A percentile compares a stretch with the other conserved stretches of the same genome.
Conservation (phyloP, 2,113 vertebrate genomes). For the Phrynosoma blainvillii region DNA sequence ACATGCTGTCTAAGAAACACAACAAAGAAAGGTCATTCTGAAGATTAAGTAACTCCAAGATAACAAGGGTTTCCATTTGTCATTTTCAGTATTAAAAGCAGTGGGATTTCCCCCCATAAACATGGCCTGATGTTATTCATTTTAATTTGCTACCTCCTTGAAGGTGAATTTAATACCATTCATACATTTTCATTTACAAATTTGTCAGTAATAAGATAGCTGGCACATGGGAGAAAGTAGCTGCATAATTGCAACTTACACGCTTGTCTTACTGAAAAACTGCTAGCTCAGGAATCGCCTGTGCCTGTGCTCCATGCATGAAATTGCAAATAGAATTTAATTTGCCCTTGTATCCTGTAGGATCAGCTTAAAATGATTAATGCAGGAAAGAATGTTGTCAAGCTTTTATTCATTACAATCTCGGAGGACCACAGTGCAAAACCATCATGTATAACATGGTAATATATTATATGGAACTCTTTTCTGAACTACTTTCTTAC, state of each 20-base stretch:
- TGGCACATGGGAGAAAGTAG: slow-evolving; percentile 70
- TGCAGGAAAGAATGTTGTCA: slow-evolving; percentile 69
- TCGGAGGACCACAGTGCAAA: slow-evolving; percentile 60
- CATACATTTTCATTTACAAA: slow-evolving; percentile 75
- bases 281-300: slow-evolving; percentile 68
- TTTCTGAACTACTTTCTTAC: slow-evolving; percentile 38
- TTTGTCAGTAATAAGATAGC: slow-evolving; percentile 72
- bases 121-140: slow-evolving; percentile 16
- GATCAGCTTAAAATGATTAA: slow-evolving; percentile 81
- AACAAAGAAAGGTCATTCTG: neutral
- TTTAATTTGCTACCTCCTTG: slow-evolving; percentile 65
- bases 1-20: neutral
- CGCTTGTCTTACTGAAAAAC: slow-evolving; percentile 83
- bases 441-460: slow-evolving; percentile 50
- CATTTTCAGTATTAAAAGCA: slow-evolving; percentile 28
- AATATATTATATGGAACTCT: slow-evolving; percentile 34
- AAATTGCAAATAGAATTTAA: slow-evolving; percentile 86
- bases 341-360: slow-evolving; percentile 81
- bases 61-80: neutral
- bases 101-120: slow-evolving; percentile 39
- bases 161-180: slow-evolving; percentile 73
- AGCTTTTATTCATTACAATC: slow-evolving; percentile 70
- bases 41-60: neutral
- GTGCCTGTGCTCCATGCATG: slow-evolving; percentile 75
- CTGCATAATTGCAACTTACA: slow-evolving; percentile 80